Evolutionary conservation across 2,797 vertebrate genomes (phyloP).

Genomic region (Monodelphis domestica): DNA sequence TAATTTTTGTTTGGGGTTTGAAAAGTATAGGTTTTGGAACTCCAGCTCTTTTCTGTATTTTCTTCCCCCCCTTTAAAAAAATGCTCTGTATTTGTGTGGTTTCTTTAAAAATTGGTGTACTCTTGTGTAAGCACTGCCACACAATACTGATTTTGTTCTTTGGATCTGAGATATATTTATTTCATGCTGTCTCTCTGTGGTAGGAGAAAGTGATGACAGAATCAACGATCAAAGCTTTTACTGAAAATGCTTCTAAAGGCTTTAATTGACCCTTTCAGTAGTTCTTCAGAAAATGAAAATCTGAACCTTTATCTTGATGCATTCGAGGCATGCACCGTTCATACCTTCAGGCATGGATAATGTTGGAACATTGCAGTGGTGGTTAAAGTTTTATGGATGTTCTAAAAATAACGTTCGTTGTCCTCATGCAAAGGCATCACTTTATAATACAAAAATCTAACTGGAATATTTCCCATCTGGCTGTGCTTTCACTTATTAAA

Average conservation of each 20-base stretch:
- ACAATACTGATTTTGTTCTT: constrained; percentile 37
- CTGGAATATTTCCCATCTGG: neutral
- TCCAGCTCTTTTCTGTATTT: neutral
- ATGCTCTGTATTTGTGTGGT: neutral
- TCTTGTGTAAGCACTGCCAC: neutral
- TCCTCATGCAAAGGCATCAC: constrained; percentile 13
- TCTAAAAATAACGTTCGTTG: constrained; percentile 42
- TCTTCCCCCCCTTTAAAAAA: neutral
- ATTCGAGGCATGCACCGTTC: neutral
- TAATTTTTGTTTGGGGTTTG: constrained; percentile 10
- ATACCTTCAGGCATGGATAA: constrained; percentile 41
- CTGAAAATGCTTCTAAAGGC: constrained; percentile 23
- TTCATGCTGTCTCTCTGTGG: constrained; percentile 32
- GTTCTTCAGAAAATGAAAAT: constrained; percentile 32
- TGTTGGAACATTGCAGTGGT: constrained; percentile 37
- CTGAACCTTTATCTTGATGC: neutral
- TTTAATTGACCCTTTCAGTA: constrained; percentile 54
- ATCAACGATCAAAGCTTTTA: constrained; percentile 58
- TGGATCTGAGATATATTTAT: constrained; percentile 10
- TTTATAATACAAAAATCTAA: constrained; percentile 31
- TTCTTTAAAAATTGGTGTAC: neutral
- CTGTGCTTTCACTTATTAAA: neutral
- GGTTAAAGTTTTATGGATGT: constrained; percentile 41
- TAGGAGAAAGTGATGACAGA: constrained; percentile 49
- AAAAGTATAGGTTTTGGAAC: constrained; percentile 32